phyloP scores from a whole-genome alignment of 2,888 invertebrate species.

The Aleiodes alternator region DNA sequence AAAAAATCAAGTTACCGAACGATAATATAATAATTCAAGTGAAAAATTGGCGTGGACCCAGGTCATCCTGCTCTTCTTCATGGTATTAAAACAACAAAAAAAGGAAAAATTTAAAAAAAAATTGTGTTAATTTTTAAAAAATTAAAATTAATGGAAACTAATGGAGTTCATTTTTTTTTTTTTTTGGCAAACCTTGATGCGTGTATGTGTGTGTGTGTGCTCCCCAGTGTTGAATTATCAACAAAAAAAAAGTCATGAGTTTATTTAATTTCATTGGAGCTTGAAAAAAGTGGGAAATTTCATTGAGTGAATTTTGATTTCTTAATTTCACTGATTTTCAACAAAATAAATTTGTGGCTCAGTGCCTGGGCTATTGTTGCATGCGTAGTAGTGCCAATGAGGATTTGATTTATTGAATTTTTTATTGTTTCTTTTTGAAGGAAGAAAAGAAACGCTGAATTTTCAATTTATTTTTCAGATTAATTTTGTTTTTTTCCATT shows the following conservation, averaged over 20 bases:
- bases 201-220: no score
- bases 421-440: not conserved
- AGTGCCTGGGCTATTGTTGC: conserved; percentile 13
- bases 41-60: no score
- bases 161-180: not conserved
- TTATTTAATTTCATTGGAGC: not conserved
- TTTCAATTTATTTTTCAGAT: not conserved
- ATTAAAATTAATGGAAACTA: not conserved
- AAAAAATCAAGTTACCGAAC: no score
- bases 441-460: not conserved
- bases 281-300: no score
- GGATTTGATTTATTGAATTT: conserved; percentile 5
- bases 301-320: not conserved
- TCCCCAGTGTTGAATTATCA: not conserved
- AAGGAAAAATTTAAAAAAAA: not conserved
- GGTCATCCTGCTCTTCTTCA: no score
- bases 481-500: conserved; percentile 8
- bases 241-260: not conserved
- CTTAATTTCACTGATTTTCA: not conserved
- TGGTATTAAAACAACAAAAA: not conserved
- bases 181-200: not conserved
- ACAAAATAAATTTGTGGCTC: conserved; percentile 2
- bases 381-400: conserved; percentile 28
- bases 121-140: not conserved
- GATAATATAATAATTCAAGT: no score